Evolutionary conservation across 1,140 invertebrate species (phyloP), one percentile per base, ranked within the genome.

Genomic region (Conus betulinus): DNA sequence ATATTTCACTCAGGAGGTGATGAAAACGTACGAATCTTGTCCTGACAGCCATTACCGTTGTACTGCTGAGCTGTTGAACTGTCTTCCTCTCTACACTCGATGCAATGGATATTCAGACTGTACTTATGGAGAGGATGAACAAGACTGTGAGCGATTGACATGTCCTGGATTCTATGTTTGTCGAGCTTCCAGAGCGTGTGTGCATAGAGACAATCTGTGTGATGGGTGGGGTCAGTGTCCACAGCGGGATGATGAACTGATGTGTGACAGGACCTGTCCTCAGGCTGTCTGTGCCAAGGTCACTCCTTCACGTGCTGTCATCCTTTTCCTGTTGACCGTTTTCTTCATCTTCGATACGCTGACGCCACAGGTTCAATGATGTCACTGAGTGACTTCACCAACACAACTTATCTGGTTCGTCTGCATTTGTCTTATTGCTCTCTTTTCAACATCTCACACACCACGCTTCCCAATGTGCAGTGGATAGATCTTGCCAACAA

Each of bases 201-300:
- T 87, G 53, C 85, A 87, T 51, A 6, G 39, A 20, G 23, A 55
- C 23, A 51, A 79, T 83, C 5, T 90, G 7, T 90, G 89, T 81
- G 89, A 90, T 81, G 87, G 87, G 27, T 23, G 39, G 60, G 13
- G 60, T 82, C 82, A 84, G 55, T 84, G 82, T 63, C 82, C 82
- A 15, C 82, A 63, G 82, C 53, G 27, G 10, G 82, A 84, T 52
- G 82, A 84, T 25, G 82, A 84, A 39, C 82, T 84, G 82, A 39
- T 63, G 82, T 84, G 82, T 52, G 8, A 27, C 55, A 25, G 27
- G 6, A 27, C 55, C 53, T 84, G 82, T 63, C 79, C 79, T 39
- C 39, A 23, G 17, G 8, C 4, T 81, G 79, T 25, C 10, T 15
- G 39, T 81, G 79, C 53, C 79, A 53, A 10, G 79, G 79, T 11